Evolutionary conservation across 2,888 invertebrate genomes (phyloP).

Genomic region (Anticlea derivata): DNA sequence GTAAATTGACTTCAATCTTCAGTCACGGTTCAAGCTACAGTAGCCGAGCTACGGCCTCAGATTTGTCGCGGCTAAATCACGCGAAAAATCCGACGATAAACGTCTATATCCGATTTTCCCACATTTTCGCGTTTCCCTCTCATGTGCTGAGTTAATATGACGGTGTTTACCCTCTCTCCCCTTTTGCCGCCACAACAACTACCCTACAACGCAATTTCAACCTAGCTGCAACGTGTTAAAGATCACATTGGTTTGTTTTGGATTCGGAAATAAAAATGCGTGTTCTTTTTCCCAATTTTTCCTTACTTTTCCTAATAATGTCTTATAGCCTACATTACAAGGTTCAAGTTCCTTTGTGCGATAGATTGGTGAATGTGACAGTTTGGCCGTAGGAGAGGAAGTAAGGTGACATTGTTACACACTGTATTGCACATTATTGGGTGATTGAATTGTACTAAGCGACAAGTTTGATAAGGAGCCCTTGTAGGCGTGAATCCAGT

Average conservation of each 20-base stretch:
- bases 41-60: slow-evolving; percentile 67
- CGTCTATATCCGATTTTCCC: slow-evolving; percentile 83
- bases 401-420: slow-evolving; percentile 80
- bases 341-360: slow-evolving; percentile 36
- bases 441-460: slow-evolving; percentile 81
- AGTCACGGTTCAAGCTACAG: slow-evolving; percentile 47
- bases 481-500: slow-evolving; percentile 46
- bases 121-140: slow-evolving; percentile 82
- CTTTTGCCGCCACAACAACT: slow-evolving; percentile 46
- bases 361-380: slow-evolving; percentile 33
- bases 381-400: slow-evolving; percentile 52
- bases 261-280: slow-evolving; percentile 57
- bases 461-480: slow-evolving; percentile 79
- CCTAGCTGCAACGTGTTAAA: neutral
- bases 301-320: slow-evolving; percentile 2
- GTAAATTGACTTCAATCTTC: slow-evolving; percentile 15
- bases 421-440: slow-evolving; percentile 83
- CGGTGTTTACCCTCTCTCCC: slow-evolving; percentile 80
- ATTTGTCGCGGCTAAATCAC: slow-evolving; percentile 81
- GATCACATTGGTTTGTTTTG: slow-evolving; percentile 22
- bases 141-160: slow-evolving; percentile 84
- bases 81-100: slow-evolving; percentile 82
- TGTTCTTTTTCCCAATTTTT: slow-evolving; percentile 58
- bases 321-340: slow-evolving; percentile 18
- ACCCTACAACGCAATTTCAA: slow-evolving; percentile 33